These are phyloP conservation scores for Megaptera novaeangliae DNA, from an alignment of 2,113 vertebrate species.

Conservation along the genomic window DNA sequence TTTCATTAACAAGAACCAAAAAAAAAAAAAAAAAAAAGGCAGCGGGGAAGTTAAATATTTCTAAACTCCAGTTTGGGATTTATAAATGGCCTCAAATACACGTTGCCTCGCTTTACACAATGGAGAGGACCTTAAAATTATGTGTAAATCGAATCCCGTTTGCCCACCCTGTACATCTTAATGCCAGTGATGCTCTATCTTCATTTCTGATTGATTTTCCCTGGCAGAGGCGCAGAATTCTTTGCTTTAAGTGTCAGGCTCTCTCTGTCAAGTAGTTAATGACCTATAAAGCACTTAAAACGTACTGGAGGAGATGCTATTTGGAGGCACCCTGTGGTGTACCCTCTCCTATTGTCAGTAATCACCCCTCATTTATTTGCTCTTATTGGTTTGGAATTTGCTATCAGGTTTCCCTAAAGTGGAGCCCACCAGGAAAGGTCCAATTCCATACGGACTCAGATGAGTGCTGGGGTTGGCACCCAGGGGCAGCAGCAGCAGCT, in stretches of 20 bases:
- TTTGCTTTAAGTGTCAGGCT: slow-evolving; percentile 70
- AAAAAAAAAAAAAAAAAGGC: background rate
- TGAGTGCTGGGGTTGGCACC: background rate
- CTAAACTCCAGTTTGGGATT: slow-evolving; percentile 25
- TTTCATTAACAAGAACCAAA: background rate
- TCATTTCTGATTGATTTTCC: slow-evolving; percentile 74
- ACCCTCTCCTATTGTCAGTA: slow-evolving; percentile 61
- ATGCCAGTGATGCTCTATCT: slow-evolving; percentile 19
- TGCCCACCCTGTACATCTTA: slow-evolving; percentile 23
- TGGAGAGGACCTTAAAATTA: slow-evolving; percentile 10
- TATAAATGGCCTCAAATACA: slow-evolving; percentile 28
- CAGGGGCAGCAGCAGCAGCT: too few relatives aligned
- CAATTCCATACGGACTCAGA: background rate
- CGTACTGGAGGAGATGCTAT: slow-evolving; percentile 55
- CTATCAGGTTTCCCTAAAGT: slow-evolving; percentile 1
- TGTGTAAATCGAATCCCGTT: background rate
- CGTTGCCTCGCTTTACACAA: slow-evolving; percentile 30
- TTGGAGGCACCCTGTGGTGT: slow-evolving; percentile 58
- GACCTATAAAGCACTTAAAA: slow-evolving; percentile 74
- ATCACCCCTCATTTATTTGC: slow-evolving; percentile 72
- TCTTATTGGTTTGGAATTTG: slow-evolving; percentile 65
- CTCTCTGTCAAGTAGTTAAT: slow-evolving; percentile 75
- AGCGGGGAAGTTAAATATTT: background rate
- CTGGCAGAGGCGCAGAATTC: slow-evolving; percentile 63
- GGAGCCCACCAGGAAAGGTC: background rate